Evolutionary conservation across 2,797 vertebrate genomes (phyloP), one percentile per base, ranked within the genome.

Genomic region (Gymnopithys bicolor): DNA sequence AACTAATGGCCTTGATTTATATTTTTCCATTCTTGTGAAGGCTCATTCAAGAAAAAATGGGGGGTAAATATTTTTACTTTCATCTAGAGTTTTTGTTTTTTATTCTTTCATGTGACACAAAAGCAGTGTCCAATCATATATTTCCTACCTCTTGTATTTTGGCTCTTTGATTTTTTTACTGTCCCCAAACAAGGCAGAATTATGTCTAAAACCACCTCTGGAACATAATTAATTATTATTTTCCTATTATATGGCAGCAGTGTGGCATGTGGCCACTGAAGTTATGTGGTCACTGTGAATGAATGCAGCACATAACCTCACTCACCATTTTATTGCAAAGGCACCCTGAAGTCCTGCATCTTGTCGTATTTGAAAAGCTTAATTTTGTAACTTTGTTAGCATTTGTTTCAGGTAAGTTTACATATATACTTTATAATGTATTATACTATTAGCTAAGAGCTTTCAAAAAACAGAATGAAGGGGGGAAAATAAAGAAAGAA

Each of bases 161-260:
- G 56, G 32, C n/a, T 70, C 60, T 79, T 71, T 67, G 33, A 81
- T 88, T 81, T n/a, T 39, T 68, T 19, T 25, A 14, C 39, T 62
- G 11, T 68, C 16, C 53, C 13, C 16, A 56, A 1, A 27, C 37
- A 90, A 92, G 89, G 35, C 27, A 59, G 33, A 90, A 64, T 78
- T 90, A 27, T 39, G 24, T 82, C 48, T 79, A 79, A 80, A 91
- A 70, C 6, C 8, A 46, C 37, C 64, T 68, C 56, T 90, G 39
- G 45, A 28, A 76, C 79, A 78, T 41, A 90, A 87, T 69, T 89
- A 27, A 77, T 86, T 81, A 90, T 74, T 89, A 58, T 93, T 90
- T 86, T 82, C 71, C 52, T 63, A 32, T 74, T 76, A 56, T 33
- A 67, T 30, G 43, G 41, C 55, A 76, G 51, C 60, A 85, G 49